Percentiles rank a stretch among this genome's conserved stretches.
Conservation (phyloP, 2,797 vertebrate genomes). For the Squalus acanthias region DNA sequence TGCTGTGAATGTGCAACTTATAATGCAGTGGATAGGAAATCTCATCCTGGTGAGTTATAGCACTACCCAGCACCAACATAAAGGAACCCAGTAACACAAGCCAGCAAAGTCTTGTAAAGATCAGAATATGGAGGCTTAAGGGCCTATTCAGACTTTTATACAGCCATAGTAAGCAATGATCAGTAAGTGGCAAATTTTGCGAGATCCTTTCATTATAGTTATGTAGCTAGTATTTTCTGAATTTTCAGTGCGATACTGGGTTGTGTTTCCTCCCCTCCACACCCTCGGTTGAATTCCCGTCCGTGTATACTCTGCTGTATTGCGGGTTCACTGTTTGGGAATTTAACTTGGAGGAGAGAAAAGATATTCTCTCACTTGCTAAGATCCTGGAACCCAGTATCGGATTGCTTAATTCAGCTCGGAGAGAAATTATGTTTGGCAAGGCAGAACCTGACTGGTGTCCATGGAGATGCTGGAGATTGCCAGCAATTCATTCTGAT, state of each 20-base stretch:
- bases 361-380: not conserved
- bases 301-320: not conserved
- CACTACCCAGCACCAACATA: not conserved
- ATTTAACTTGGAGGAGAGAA: not conserved
- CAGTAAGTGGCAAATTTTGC: not conserved
- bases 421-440: not conserved
- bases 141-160: not conserved
- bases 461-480: not conserved
- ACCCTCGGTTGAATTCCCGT: not conserved
- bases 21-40: not conserved
- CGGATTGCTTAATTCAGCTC: not conserved
- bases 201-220: not conserved
- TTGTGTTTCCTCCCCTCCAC: not conserved
- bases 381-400: conserved; percentile 20
- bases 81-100: not conserved
- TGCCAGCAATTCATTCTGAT: not conserved
- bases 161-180: not conserved
- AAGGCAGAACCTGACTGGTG: not conserved
- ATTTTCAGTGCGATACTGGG: not conserved
- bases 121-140: not conserved
- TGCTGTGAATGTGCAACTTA: not conserved
- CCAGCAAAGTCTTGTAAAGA: not conserved
- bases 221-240: not conserved
- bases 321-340: not conserved
- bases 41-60: not conserved